These are phyloP conservation scores for Tuta absoluta DNA, from an alignment of 2,888 invertebrate species.

Conservation along the genomic window DNA sequence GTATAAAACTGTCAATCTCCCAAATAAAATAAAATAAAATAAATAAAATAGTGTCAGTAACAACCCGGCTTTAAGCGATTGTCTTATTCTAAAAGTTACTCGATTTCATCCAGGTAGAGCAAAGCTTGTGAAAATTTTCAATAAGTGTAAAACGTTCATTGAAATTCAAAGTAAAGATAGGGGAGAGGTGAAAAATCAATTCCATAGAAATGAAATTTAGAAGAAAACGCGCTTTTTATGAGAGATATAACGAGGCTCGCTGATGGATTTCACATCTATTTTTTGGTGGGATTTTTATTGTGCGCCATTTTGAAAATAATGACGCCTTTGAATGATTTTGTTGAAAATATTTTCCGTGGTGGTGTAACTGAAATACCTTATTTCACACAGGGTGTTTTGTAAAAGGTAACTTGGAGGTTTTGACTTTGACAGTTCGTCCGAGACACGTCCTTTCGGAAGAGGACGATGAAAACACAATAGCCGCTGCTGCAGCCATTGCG, in stretches of 20 bases:
- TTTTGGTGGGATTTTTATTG: constrained; percentile 34
- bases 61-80: no score
- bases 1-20: no score
- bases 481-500: no score
- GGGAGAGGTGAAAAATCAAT: constrained; percentile 46
- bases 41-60: no score
- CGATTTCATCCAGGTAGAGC: neutral
- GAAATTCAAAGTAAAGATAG: constrained; percentile 16
- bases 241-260: constrained; percentile 55
- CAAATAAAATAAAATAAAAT: neutral
- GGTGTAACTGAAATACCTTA: no score
- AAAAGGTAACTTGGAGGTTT: no score
- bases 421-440: no score
- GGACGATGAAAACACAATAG: no score
- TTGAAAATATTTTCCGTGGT: no score
- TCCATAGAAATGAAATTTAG: constrained; percentile 65
- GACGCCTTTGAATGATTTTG: constrained; percentile 3
- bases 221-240: constrained; percentile 64
- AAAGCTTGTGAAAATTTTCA: constrained; percentile 9
- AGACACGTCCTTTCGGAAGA: no score
- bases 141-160: constrained; percentile 17
- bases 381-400: no score
- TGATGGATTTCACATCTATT: constrained; percentile 51
- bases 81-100: no score
- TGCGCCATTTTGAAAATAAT: constrained; percentile 17